These are phyloP conservation scores for Gymnodraco acuticeps DNA, from an alignment of 2,797 vertebrate genomes.

Conservation along the genomic window DNA sequence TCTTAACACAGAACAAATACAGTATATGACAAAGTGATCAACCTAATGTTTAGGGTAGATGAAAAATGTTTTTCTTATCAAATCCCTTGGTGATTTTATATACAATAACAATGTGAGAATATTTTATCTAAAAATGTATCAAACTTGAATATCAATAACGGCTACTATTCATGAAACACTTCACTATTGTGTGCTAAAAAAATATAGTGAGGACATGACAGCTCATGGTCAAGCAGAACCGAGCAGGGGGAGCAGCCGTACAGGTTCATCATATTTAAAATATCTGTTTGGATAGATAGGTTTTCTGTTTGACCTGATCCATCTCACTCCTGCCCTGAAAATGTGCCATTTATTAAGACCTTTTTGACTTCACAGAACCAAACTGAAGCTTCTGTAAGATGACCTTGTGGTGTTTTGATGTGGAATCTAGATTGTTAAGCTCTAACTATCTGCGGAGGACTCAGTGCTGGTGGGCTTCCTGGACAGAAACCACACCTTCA, in stretches of 20 bases:
- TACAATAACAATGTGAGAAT: slow-evolving; percentile 17
- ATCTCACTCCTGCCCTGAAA: slow-evolving; percentile 14
- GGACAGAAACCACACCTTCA: slow-evolving; percentile 99
- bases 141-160: slow-evolving; percentile 29
- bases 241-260: not conserved
- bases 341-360: not conserved
- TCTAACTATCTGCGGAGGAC: slow-evolving; percentile 58
- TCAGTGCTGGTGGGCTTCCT: slow-evolving; percentile 88
- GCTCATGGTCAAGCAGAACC: slow-evolving; percentile 16
- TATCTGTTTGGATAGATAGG: slow-evolving; percentile 37
- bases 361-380: not conserved
- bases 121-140: slow-evolving; percentile 33
- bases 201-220: slow-evolving; percentile 34
- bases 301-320: slow-evolving; percentile 6
- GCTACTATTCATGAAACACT: slow-evolving; percentile 36
- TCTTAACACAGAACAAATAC: slow-evolving; percentile 12
- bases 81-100: slow-evolving; percentile 16
- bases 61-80: slow-evolving; percentile 25
- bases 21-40: slow-evolving; percentile 9
- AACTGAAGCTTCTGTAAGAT: not conserved
- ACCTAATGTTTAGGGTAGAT: slow-evolving; percentile 1
- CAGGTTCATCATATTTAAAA: slow-evolving; percentile 50
- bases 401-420: not conserved
- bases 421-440: slow-evolving; percentile 8
- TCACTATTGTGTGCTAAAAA: slow-evolving; percentile 36